phyloP scores from a whole-genome alignment of 2,113 vertebrate species.

The Dendrocopos noguchii region DNA sequence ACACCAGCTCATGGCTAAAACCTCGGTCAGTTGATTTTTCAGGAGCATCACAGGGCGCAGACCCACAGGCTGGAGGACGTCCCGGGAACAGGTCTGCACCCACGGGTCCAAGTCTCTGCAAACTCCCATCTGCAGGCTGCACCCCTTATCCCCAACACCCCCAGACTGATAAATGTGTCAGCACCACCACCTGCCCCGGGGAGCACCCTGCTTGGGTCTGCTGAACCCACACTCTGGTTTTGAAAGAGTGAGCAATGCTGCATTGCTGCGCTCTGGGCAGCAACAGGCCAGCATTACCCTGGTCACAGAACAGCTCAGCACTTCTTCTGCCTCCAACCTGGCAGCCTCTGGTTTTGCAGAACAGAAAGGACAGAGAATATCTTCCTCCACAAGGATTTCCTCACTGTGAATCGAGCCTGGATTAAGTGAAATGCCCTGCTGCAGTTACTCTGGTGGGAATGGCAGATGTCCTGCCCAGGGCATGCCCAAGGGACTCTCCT shows the following conservation, averaged over 20 bases:
- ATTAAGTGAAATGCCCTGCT: background rate
- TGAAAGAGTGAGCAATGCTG: fast-evolving
- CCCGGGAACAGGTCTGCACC: background rate
- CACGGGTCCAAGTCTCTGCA: background rate
- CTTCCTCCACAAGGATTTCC: background rate
- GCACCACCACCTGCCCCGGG: fast-evolving
- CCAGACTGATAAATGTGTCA: fast-evolving
- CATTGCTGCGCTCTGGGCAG: background rate
- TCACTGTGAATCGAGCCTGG: background rate
- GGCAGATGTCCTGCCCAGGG: background rate
- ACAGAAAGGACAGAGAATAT: background rate
- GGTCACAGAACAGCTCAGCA: background rate
- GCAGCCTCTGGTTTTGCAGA: background rate
- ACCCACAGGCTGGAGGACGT: fast-evolving
- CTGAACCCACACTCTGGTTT: fast-evolving
- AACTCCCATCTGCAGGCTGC: background rate
- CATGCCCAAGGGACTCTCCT: background rate
- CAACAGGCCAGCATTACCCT: fast-evolving
- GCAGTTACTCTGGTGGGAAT: background rate
- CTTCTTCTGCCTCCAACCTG: background rate
- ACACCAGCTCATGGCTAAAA: fast-evolving
- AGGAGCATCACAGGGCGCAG: background rate
- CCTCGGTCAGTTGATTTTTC: fast-evolving
- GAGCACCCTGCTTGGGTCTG: fast-evolving
- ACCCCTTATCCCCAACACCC: fast-evolving